Percentiles rank a stretch among this genome's conserved stretches.
Evolutionary conservation across 1,140 invertebrate genomes (phyloP).

Genomic region (Drosophila quadrilineata): DNA sequence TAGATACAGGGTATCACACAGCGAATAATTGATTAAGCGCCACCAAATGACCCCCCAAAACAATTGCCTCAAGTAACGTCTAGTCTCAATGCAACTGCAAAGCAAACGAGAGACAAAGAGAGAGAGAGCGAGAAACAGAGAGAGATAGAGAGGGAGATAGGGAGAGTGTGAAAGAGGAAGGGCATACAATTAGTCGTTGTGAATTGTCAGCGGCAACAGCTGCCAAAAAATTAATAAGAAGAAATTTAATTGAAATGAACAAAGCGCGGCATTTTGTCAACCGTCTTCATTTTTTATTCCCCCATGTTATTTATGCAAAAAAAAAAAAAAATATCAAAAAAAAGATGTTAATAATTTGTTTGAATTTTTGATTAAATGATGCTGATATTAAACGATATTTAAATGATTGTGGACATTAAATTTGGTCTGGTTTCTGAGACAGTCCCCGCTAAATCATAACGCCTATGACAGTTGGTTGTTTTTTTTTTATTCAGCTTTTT

Average conservation of each 20-base stretch:
- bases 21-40: slow-evolving; percentile 65
- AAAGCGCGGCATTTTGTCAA: slow-evolving; percentile 18
- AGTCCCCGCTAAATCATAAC: slow-evolving; percentile 11
- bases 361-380: slow-evolving; percentile 25
- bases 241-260: slow-evolving; percentile 22
- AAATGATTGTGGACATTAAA: slow-evolving; percentile 11
- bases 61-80: background rate
- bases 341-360: no score
- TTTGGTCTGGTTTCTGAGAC: slow-evolving; percentile 20
- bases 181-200: background rate
- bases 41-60: slow-evolving; percentile 13
- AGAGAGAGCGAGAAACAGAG: background rate
- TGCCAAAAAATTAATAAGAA: slow-evolving; percentile 9
- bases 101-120: background rate
- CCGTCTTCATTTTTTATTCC: background rate
- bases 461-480: slow-evolving; percentile 31
- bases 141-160: background rate
- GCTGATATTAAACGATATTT: slow-evolving; percentile 4
- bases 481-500: slow-evolving; percentile 17
- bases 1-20: background rate
- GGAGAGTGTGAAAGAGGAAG: background rate
- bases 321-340: no score
- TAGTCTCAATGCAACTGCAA: slow-evolving; percentile 8
- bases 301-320: background rate
- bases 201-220: slow-evolving; percentile 9